Evolutionary conservation across 2,113 vertebrate species (phyloP).

Genomic region (Tapirus terrestris): DNA sequence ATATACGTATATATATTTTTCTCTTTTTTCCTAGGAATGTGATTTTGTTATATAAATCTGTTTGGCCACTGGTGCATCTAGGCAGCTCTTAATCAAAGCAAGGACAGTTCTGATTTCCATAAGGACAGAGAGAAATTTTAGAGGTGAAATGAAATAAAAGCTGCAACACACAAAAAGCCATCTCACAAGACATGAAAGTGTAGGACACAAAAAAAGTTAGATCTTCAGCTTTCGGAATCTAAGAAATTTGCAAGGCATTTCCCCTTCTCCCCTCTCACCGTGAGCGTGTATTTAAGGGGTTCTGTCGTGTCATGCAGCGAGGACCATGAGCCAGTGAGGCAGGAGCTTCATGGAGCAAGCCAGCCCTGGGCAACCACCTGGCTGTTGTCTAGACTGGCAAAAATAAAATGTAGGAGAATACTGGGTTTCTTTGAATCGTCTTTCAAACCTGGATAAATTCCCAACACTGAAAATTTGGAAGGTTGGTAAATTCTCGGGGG

Average conservation of each 20-base stretch:
- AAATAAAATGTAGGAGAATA: not conserved
- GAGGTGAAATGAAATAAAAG: conserved; percentile 41
- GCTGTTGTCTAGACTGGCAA: not conserved
- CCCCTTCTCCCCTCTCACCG: no score
- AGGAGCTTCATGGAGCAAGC: not conserved
- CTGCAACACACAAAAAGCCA: not conserved
- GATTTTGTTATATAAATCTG: conserved; percentile 47
- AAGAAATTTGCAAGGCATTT: not conserved
- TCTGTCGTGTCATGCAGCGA: not conserved
- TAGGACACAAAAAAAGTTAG: not conserved
- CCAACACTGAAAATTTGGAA: not conserved
- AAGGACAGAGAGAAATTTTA: not conserved
- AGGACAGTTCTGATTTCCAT: conserved; percentile 22
- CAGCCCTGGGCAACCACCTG: not conserved
- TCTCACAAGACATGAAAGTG: not conserved
- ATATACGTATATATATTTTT: not conserved
- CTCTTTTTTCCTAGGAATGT: not conserved
- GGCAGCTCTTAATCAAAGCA: conserved; percentile 26
- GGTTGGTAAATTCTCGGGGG: not conserved
- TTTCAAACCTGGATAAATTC: not conserved
- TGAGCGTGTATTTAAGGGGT: not conserved
- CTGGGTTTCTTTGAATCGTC: not conserved
- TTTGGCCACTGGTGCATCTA: not conserved
- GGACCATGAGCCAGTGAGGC: not conserved
- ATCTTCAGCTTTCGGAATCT: conserved; percentile 22